Conservation (phyloP, 2,797 vertebrate species). For the Artibeus jamaicensis region DNA sequence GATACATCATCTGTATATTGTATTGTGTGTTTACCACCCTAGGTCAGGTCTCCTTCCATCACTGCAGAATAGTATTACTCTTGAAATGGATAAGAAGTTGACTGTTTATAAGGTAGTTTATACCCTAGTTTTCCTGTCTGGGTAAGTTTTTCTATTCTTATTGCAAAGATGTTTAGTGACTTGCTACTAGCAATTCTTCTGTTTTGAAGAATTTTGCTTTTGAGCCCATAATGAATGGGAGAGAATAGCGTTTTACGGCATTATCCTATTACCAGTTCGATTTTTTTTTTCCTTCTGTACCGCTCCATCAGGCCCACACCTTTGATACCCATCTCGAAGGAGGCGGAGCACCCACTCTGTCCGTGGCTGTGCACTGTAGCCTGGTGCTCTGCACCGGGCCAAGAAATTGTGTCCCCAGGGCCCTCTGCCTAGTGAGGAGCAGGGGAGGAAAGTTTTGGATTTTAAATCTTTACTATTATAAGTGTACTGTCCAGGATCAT, state of each 20-base stretch:
- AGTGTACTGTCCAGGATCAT: background rate
- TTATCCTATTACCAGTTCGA: background rate
- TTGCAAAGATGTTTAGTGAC: background rate
- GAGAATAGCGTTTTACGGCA: background rate
- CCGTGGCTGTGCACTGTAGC: background rate
- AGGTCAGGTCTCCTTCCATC: too few species aligned
- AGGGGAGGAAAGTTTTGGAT: background rate
- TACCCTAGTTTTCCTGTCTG: background rate
- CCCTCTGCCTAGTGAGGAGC: background rate
- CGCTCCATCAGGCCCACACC: background rate
- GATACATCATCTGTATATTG: too few species aligned
- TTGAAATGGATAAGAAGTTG: background rate
- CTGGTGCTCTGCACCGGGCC: background rate
- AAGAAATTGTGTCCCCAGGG: background rate
- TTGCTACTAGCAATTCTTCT: background rate
- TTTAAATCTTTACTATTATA: background rate
- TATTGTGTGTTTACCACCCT: too few species aligned
- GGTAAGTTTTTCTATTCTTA: constrained; percentile 1
- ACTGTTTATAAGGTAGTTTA: constrained; percentile 13
- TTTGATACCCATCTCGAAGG: background rate
- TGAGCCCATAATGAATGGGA: background rate
- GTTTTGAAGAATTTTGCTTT: constrained; percentile 22
- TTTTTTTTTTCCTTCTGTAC: background rate
- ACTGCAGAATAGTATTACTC: background rate
- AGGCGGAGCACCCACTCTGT: background rate